Evolutionary conservation across 2,888 invertebrate genomes (phyloP), one percentile per base, ranked within the genome.

Genomic region (Danaus chrysippus): DNA sequence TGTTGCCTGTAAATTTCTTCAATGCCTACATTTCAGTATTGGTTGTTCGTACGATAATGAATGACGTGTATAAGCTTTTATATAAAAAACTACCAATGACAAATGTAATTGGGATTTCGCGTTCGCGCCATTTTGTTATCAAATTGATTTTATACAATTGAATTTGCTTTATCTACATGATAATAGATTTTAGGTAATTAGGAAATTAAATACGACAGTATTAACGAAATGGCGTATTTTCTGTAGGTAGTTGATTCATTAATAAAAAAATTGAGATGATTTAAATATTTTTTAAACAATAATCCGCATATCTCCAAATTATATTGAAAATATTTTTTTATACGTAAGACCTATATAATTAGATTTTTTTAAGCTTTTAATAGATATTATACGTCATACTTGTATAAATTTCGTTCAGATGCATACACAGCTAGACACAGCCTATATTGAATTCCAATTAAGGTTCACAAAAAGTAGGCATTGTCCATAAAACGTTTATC

Each of bases 11-110:
- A 34, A 34, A 34, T 8, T 34, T 34, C 23, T 5, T 34, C 23
- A 34, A 42, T 53, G 43, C 19, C 52, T 53, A 58, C 53, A 58
- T 15, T 5, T 58, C 19, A 17, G 9, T 17, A 62, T 63, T 68
- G 63, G 62, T 49, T 19, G 44, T 66, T 63, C 43, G 42, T 41
- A 43, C 46, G 59, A 65, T 71, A 73, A 75, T 68, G 65, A 68
- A 65, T 77, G 81, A 76, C 82, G 81, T 71, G 55, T 34, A 52
- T 15, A 13, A 34, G 44, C n/a, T 54, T 54, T 56, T 59, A 54
- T 58, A 62, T 59, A 54, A 55, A 55, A 49, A 17, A 17, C 17
- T 15, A 49, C 15, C 23, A 34, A 34, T 34, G 23, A 5, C 23
- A 34, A 34, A 34, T 34, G 23, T 34, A 5, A 34, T 34, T 34